Evolutionary conservation across 2,888 invertebrate genomes (phyloP), one percentile per base, ranked within the genome.

Genomic region (Craniophora ligustri): DNA sequence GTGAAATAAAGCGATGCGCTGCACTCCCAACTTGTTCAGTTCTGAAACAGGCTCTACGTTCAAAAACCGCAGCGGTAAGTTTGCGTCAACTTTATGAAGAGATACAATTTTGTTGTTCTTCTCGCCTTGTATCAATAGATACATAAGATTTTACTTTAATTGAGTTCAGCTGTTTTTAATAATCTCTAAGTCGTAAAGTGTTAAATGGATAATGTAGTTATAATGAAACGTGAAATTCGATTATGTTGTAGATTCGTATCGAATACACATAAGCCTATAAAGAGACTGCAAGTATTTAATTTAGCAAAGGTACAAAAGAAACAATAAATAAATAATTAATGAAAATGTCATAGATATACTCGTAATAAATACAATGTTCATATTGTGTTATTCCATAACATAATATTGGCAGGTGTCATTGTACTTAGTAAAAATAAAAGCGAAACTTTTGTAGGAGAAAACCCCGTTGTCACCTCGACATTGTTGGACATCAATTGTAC

Each of bases 401-500:
- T 60, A n/a, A n/a, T n/a, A 76, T 76, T 65, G 76, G 72, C 76
- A 75, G 66, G 56, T 72, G 59, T 72, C 72, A 63, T 54, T n/a
- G n/a, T n/a, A n/a, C n/a, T n/a, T n/a, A 36, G 32, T 63, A 60
- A 59, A 70, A 75, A 77, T 72, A 78, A 75, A 76, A 67, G 59
- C 58, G 63, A 75, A 61, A 64, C 45, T 46, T 73, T 66, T 78
- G 67, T 45, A 42, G 18, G 40, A 68, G 75, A 75, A 79, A 61
- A 83, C 75, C 81, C 82, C 82, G 82, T 82, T 86, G 87, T 88
- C 86, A 84, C 81, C 79, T 84, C 84, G 82, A 84, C 85, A 82
- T 86, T 82, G 85, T 86, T 81, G 88, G 87, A 88, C 88, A 85
- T 87, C 83, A 86, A 87, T 88, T 87, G 88, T 84, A 81, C 67